phyloP scores from a whole-genome alignment of 2,797 vertebrate genomes.

The Melanotaenia trifasciata region DNA sequence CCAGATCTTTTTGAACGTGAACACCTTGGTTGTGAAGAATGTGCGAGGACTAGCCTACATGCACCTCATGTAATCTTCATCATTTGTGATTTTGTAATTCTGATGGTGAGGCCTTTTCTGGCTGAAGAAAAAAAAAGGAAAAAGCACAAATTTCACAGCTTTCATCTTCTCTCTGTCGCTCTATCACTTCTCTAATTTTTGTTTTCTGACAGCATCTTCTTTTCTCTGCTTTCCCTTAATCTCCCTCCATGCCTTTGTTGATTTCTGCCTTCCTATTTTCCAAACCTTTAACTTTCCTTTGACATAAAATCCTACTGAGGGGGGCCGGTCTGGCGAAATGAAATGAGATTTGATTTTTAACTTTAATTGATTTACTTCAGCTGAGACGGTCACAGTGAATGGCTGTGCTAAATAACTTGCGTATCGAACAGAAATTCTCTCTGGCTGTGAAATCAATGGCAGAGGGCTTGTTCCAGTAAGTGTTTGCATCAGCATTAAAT shows the following conservation, averaged over 20 bases:
- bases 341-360: conserved; percentile 71
- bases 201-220: background rate
- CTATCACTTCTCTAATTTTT: background rate
- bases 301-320: conserved; percentile 23
- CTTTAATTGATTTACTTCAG: conserved; percentile 69
- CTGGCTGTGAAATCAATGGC: conserved; percentile 66
- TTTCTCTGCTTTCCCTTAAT: background rate
- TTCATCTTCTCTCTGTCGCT: background rate
- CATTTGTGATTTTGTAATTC: background rate
- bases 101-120: no score
- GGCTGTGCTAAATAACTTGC: conserved; percentile 57
- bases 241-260: conserved; percentile 1
- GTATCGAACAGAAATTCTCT: conserved; percentile 67
- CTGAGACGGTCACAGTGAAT: conserved; percentile 59
- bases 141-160: background rate
- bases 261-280: conserved; percentile 10
- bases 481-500: conserved; percentile 68
- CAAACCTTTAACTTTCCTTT: conserved; percentile 38
- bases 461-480: conserved; percentile 57
- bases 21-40: no score
- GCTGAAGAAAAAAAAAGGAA: background rate
- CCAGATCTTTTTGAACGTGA: no score
- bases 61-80: background rate
- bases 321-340: conserved; percentile 40
- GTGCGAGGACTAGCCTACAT: no score